Conservation (phyloP, 2,797 vertebrate genomes). For the Brachymystax lenok region DNA sequence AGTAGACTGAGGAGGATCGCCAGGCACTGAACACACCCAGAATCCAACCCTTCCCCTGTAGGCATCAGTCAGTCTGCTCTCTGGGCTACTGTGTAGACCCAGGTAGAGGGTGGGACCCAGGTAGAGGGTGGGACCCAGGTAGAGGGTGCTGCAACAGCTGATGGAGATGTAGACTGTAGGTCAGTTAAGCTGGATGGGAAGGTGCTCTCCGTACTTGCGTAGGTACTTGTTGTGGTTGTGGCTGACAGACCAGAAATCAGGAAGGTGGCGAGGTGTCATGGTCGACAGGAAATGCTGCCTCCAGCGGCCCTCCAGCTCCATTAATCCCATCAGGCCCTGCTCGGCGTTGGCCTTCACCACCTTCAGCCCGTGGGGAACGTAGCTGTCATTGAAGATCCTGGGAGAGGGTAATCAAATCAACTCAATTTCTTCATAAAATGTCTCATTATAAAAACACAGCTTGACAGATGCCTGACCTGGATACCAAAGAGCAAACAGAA, state of each 20-base stretch:
- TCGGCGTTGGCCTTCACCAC: conserved; percentile 83
- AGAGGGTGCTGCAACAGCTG: background rate
- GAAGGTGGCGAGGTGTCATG: conserved; percentile 90
- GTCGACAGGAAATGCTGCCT: conserved; percentile 92
- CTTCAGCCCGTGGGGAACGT: conserved; percentile 93
- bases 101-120: too few species aligned
- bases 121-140: too few species aligned
- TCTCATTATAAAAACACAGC: too few species aligned
- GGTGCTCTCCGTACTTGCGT: conserved; percentile 86
- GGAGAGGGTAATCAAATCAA: background rate
- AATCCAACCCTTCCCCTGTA: too few species aligned
- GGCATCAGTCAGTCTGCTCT: too few species aligned
- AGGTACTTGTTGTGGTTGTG: conserved; percentile 95
- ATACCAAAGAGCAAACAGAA: too few species aligned
- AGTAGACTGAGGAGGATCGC: too few species aligned
- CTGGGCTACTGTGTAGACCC: background rate
- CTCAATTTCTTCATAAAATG: too few species aligned
- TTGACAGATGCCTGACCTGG: too few species aligned
- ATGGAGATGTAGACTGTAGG: background rate
- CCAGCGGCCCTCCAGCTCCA: conserved; percentile 93
- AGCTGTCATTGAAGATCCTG: conserved; percentile 92
- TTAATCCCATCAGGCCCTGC: conserved; percentile 85
- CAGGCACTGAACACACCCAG: too few species aligned
- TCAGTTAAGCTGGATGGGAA: conserved; percentile 79
- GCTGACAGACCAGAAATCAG: conserved; percentile 89